A percentile compares a stretch with the other conserved stretches of the same genome.
Conservation (phyloP, 2,888 invertebrate species). For the Standfussiana lucernea region DNA sequence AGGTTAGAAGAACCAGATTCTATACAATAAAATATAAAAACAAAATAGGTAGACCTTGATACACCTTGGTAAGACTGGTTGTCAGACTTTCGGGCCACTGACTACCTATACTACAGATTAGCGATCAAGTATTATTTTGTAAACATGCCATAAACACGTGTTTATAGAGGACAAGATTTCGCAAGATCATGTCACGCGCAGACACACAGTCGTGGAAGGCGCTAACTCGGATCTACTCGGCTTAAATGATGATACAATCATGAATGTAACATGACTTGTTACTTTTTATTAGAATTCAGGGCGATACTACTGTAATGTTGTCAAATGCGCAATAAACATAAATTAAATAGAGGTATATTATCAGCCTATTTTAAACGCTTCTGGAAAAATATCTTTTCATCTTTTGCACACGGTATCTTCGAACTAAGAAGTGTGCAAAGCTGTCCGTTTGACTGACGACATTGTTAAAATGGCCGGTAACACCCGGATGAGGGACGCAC, state of each 20-base stretch:
- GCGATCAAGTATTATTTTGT: conserved; percentile 22
- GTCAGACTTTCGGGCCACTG: no score
- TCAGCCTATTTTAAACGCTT: background rate
- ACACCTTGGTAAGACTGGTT: no score
- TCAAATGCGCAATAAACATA: background rate
- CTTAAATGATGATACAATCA: background rate
- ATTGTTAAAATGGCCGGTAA: background rate
- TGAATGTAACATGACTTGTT: conserved; percentile 3
- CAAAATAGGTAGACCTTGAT: no score
- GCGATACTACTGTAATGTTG: background rate
- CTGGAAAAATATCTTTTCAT: background rate
- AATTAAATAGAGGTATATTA: no score
- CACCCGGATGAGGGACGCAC: background rate
- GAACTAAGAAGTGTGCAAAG: background rate
- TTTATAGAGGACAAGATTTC: conserved; percentile 17
- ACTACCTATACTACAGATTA: no score
- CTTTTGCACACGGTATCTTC: background rate
- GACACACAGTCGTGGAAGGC: background rate
- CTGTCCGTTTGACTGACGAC: background rate
- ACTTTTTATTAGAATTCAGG: background rate
- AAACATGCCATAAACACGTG: conserved; percentile 33
- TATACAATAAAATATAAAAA: no score
- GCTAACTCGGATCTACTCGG: background rate
- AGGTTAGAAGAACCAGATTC: no score
- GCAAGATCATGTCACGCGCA: conserved; percentile 12